A percentile compares a stretch with the other conserved stretches of the same genome.
Evolutionary conservation across 2,797 vertebrate species (phyloP).

Genomic region (Halcyon leucocephala): DNA sequence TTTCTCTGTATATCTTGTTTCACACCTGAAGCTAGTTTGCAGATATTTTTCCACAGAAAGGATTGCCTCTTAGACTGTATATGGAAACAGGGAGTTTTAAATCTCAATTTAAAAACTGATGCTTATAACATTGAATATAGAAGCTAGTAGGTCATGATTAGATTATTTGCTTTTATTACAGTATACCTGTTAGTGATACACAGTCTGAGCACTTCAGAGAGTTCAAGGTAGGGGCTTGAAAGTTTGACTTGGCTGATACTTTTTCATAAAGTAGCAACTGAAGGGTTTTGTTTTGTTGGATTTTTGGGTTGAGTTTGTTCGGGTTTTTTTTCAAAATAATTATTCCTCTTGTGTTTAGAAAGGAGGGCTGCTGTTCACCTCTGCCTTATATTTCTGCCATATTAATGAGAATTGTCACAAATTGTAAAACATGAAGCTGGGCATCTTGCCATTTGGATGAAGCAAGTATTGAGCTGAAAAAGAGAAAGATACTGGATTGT

Average conservation of each 20-base stretch:
- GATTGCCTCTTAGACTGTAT: background rate
- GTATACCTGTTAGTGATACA: background rate
- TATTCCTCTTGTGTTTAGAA: background rate
- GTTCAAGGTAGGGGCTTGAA: background rate
- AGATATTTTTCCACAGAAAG: slow-evolving; percentile 55
- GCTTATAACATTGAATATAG: background rate
- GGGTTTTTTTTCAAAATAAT: background rate
- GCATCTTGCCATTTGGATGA: slow-evolving; percentile 7
- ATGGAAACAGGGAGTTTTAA: background rate
- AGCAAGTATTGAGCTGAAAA: background rate
- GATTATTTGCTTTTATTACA: background rate
- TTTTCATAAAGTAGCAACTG: background rate
- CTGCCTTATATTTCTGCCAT: background rate
- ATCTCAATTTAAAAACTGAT: background rate
- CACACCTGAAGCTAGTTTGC: slow-evolving; percentile 52
- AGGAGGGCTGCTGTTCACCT: background rate
- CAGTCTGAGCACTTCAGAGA: background rate
- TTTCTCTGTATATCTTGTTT: slow-evolving; percentile 58
- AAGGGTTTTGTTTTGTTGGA: background rate
- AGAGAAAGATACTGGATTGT: background rate
- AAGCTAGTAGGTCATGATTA: background rate
- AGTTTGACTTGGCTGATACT: background rate
- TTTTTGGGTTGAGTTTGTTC: no score
- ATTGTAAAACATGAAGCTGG: background rate
- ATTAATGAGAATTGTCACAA: background rate